Conservation (phyloP, 2,888 invertebrate genomes). For the Thymelicus sylvestris region DNA sequence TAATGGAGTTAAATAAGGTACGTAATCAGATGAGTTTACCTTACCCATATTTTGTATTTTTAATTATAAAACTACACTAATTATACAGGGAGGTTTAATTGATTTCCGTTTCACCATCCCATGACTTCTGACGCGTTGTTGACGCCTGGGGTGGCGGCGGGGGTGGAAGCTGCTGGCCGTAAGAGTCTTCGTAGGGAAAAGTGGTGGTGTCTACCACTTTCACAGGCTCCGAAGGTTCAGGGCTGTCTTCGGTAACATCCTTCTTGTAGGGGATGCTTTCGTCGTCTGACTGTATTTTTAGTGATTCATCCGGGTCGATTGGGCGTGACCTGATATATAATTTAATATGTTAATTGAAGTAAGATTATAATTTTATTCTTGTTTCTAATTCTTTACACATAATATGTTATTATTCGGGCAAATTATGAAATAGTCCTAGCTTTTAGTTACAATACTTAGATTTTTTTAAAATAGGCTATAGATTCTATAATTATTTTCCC, state of each 20-base stretch:
- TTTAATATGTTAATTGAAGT: background rate
- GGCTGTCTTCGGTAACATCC: conserved; percentile 69
- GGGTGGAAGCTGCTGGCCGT: conserved; percentile 37
- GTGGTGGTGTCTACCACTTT: conserved; percentile 56
- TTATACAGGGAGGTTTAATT: conserved; percentile 53
- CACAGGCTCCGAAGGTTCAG: conserved; percentile 67
- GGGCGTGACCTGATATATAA: conserved; percentile 56
- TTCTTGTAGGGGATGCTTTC: conserved; percentile 81
- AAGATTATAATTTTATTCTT: too few relatives aligned
- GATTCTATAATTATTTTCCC: too few relatives aligned
- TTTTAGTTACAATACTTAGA: too few relatives aligned
- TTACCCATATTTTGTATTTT: too few relatives aligned
- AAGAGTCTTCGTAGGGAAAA: conserved; percentile 56
- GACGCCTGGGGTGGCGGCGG: conserved; percentile 39
- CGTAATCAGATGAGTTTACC: too few relatives aligned
- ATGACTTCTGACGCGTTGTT: conserved; percentile 49
- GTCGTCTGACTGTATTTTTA: conserved; percentile 75
- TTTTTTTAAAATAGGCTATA: too few relatives aligned
- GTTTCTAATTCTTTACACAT: too few relatives aligned
- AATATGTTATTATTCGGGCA: too few relatives aligned
- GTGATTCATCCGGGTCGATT: conserved; percentile 74
- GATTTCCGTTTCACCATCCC: conserved; percentile 77
- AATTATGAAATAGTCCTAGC: too few relatives aligned
- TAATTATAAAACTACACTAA: too few relatives aligned
- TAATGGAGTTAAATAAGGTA: too few relatives aligned